A percentile compares a stretch with the other conserved stretches of the same genome.
Evolutionary conservation across 2,797 vertebrate genomes (phyloP).

Genomic region (Alouatta caraya): DNA sequence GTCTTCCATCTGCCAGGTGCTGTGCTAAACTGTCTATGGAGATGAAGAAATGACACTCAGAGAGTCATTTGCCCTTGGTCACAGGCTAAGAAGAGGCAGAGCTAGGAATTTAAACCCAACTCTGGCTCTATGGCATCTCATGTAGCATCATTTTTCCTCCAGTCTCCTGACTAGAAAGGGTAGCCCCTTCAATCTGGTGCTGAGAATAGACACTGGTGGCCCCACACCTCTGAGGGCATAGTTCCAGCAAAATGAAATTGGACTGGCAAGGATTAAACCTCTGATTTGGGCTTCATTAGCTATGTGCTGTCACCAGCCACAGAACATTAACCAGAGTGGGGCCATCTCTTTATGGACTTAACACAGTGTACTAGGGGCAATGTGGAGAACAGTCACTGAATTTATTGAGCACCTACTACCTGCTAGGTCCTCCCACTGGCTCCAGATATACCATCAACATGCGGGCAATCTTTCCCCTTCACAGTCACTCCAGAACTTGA

Average conservation of each 20-base stretch:
- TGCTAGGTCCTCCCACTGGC: neutral
- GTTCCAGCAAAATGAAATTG: neutral
- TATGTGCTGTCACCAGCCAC: neutral
- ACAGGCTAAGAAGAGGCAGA: neutral
- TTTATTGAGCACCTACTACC: neutral
- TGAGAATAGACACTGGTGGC: neutral
- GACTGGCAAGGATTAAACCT: neutral
- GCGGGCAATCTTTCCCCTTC: neutral
- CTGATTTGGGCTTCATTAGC: neutral
- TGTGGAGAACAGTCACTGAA: neutral
- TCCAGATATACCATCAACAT: neutral
- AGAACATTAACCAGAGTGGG: neutral
- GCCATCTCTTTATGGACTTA: neutral
- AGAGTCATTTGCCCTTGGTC: neutral
- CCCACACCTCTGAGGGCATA: neutral
- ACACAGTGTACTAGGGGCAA: neutral
- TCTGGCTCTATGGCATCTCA: neutral
- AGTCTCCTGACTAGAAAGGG: neutral
- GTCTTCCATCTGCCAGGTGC: neutral
- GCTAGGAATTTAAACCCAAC: neutral
- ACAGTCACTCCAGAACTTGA: neutral
- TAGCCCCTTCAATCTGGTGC: neutral
- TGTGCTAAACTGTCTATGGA: neutral
- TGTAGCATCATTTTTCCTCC: neutral
- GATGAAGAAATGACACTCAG: neutral